phyloP scores from a whole-genome alignment of 2,888 invertebrate genomes.

The Xestoiulus laeticollis region DNA sequence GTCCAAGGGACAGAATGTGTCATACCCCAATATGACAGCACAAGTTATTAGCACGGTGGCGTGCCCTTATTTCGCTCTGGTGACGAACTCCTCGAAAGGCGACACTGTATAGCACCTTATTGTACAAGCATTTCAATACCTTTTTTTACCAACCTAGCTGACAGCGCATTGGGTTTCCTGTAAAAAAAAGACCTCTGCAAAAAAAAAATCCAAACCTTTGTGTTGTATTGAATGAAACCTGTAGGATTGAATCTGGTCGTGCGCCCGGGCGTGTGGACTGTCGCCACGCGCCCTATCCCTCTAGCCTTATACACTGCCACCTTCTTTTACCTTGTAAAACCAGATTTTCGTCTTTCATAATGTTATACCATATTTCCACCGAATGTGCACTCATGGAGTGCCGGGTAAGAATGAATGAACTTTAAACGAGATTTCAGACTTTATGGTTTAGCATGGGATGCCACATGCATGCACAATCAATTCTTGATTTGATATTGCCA shows the following conservation, averaged over 20 bases:
- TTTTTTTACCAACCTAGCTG: background rate
- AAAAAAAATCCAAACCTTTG: background rate
- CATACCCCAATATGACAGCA: background rate
- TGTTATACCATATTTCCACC: background rate
- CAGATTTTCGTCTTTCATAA: slow-evolving; percentile 1
- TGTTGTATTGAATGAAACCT: slow-evolving; percentile 4
- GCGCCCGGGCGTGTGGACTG: slow-evolving; percentile 1
- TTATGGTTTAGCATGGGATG: too few relatives aligned
- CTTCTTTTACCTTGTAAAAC: slow-evolving; percentile 4
- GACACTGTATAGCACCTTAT: slow-evolving; percentile 1
- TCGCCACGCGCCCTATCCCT: slow-evolving; percentile 1
- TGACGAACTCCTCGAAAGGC: background rate
- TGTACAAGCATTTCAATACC: background rate
- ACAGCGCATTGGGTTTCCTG: background rate
- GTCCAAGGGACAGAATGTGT: background rate
- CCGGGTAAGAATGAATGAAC: too few relatives aligned
- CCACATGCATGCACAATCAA: too few relatives aligned
- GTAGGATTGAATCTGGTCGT: slow-evolving; percentile 26
- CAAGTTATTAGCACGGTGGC: slow-evolving; percentile 3
- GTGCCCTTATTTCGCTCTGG: slow-evolving; percentile 12
- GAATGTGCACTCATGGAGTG: too few relatives aligned
- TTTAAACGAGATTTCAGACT: too few relatives aligned
- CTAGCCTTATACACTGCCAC: background rate
- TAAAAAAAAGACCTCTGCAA: background rate
- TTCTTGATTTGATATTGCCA: too few relatives aligned